Evolutionary conservation across 1,140 invertebrate species (phyloP).

Genomic region (Heterodera schachtii): DNA sequence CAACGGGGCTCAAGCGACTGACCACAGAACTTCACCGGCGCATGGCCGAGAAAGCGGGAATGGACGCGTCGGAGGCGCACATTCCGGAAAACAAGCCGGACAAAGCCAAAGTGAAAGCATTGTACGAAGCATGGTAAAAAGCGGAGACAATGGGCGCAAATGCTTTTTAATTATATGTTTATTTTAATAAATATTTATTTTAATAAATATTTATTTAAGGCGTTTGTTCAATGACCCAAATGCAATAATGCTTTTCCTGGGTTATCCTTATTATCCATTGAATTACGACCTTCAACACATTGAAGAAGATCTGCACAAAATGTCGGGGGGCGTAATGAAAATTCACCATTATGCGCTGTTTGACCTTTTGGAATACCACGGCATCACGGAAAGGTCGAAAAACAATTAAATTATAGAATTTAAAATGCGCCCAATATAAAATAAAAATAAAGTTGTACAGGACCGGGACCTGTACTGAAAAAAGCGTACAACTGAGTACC

Average conservation of each 20-base stretch:
- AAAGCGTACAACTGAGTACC: no score
- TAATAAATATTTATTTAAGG: constrained; percentile 24
- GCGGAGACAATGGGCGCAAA: background rate
- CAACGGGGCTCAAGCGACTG: no score
- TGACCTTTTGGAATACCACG: constrained; percentile 65
- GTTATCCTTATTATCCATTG: constrained; percentile 77
- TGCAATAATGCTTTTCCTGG: constrained; percentile 80
- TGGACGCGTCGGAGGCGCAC: background rate
- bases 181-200: no score
- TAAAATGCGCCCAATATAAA: no score
- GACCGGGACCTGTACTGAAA: no score
- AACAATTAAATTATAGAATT: no score
- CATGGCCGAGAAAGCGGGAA: background rate
- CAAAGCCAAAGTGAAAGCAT: constrained; percentile 44
- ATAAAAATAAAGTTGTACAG: no score
- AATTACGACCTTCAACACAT: constrained; percentile 79
- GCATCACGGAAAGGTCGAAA: background rate
- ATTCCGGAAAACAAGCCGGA: constrained; percentile 57
- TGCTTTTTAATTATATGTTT: background rate
- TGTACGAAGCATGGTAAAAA: constrained; percentile 55
- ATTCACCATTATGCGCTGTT: constrained; percentile 77
- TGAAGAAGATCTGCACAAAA: constrained; percentile 79
- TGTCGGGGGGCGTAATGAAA: constrained; percentile 69
- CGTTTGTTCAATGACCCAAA: constrained; percentile 62
- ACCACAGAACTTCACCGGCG: no score